Percentiles rank a stretch among this genome's conserved stretches.
These are phyloP conservation scores for Pteronura brasiliensis DNA, from an alignment of 2,113 vertebrate genomes.

Conservation along the genomic window DNA sequence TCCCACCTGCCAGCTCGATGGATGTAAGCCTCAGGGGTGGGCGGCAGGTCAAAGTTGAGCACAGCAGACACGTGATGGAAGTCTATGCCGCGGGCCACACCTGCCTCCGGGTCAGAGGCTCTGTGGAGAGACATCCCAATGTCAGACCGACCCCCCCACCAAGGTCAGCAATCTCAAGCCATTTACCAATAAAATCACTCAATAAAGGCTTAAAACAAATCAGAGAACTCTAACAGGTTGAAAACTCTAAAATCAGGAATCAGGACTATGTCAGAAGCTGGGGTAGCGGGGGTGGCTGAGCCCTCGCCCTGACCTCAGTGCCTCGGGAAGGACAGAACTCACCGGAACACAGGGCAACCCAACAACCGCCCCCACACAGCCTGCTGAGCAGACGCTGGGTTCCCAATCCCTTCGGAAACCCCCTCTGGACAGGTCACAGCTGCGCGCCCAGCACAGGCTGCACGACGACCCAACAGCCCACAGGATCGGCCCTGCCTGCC, in stretches of 20 bases:
- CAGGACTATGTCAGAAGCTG: not conserved
- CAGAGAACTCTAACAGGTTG: accelerated
- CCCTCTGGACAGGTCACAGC: not conserved
- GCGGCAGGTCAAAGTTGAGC: conserved; percentile 94
- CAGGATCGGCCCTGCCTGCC: conserved; percentile 79
- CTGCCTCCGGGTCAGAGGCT: conserved; percentile 85
- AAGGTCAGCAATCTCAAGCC: not conserved
- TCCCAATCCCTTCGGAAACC: not conserved
- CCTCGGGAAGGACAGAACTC: not conserved
- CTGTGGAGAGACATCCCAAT: conserved; percentile 62
- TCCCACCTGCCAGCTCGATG: conserved; percentile 92
- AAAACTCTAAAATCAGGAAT: not conserved
- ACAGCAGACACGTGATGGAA: conserved; percentile 93
- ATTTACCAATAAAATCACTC: no score
- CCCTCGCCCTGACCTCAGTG: not conserved
- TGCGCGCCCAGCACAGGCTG: not conserved
- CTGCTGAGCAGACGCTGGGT: not conserved
- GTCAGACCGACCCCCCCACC: not conserved
- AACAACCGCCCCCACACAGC: not conserved
- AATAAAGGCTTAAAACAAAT: not conserved
- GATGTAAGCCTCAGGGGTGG: conserved; percentile 88
- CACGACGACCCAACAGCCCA: conserved; percentile 84
- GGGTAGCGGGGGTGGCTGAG: accelerated
- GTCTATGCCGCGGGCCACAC: conserved; percentile 93
- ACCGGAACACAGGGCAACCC: accelerated